phyloP scores from a whole-genome alignment of 2,113 vertebrate species.

The Phrynosoma blainvillii region DNA sequence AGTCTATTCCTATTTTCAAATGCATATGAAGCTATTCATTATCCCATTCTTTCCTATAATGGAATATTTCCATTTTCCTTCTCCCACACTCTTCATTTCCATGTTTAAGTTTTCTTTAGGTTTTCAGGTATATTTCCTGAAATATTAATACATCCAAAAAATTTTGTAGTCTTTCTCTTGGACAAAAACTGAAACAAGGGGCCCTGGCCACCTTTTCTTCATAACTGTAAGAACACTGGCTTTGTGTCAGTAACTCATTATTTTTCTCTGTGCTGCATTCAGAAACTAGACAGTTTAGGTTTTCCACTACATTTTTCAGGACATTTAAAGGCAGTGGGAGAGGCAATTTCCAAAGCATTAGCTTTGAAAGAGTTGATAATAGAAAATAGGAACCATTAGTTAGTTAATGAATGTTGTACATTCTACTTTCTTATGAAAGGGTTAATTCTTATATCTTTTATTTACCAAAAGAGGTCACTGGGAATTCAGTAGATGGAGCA shows the following conservation, averaged over 20 bases:
- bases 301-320: conserved; percentile 9
- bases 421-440: neutral
- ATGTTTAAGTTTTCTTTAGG: neutral
- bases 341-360: neutral
- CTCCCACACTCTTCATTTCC: neutral
- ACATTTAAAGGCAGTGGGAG: neutral
- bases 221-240: neutral
- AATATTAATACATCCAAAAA: neutral
- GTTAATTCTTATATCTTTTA: conserved; percentile 28
- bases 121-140: neutral
- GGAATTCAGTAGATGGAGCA: conserved; percentile 5
- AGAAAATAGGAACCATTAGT: conserved; percentile 21
- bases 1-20: neutral
- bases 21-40: neutral
- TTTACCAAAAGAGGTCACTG: conserved; percentile 24
- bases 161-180: neutral
- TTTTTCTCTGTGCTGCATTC: neutral
- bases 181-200: neutral
- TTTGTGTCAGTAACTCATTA: conserved; percentile 17
- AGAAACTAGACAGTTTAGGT: conserved; percentile 3
- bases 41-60: neutral
- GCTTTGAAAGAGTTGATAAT: conserved; percentile 5
- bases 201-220: neutral
- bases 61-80: neutral
- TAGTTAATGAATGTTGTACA: conserved; percentile 34